Evolutionary conservation across 2,888 invertebrate species (phyloP).

Genomic region (Parnassius glacialis): DNA sequence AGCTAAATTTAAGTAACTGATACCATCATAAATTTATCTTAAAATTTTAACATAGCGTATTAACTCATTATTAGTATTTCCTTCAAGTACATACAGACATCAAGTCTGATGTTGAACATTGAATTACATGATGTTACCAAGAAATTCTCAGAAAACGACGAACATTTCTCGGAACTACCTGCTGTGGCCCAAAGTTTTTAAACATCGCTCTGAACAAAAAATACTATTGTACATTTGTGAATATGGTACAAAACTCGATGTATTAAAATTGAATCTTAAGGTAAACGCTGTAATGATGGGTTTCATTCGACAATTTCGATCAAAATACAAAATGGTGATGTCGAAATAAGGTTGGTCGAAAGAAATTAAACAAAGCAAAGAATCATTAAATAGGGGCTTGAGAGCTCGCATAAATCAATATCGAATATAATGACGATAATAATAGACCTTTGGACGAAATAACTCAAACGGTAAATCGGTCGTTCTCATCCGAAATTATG

Average conservation of each 20-base stretch:
- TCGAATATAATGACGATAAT: slow-evolving; percentile 37
- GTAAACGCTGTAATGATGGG: not conserved
- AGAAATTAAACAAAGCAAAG: slow-evolving; percentile 43
- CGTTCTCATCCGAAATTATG: not conserved
- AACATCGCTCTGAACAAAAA: slow-evolving; percentile 15
- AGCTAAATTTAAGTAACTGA: too few species aligned
- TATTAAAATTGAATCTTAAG: slow-evolving; percentile 13
- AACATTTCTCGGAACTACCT: slow-evolving; percentile 58
- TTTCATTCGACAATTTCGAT: slow-evolving; percentile 25
- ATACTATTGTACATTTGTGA: slow-evolving; percentile 10
- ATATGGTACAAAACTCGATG: not conserved
- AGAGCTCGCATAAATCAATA: slow-evolving; percentile 54
- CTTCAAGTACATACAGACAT: too few species aligned
- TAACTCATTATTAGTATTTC: too few species aligned
- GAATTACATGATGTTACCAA: slow-evolving; percentile 27
- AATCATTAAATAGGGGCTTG: slow-evolving; percentile 39
- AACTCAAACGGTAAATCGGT: slow-evolving; percentile 8
- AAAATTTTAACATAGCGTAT: too few species aligned
- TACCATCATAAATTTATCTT: too few species aligned
- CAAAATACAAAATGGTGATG: slow-evolving; percentile 19
- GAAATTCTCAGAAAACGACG: slow-evolving; percentile 54
- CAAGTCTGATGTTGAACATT: too few species aligned
- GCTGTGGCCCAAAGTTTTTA: slow-evolving; percentile 46
- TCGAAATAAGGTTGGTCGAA: slow-evolving; percentile 33
- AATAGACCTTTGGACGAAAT: slow-evolving; percentile 33